phyloP scores from a whole-genome alignment of 2,888 invertebrate genomes.

The Ethmia dodecea region DNA sequence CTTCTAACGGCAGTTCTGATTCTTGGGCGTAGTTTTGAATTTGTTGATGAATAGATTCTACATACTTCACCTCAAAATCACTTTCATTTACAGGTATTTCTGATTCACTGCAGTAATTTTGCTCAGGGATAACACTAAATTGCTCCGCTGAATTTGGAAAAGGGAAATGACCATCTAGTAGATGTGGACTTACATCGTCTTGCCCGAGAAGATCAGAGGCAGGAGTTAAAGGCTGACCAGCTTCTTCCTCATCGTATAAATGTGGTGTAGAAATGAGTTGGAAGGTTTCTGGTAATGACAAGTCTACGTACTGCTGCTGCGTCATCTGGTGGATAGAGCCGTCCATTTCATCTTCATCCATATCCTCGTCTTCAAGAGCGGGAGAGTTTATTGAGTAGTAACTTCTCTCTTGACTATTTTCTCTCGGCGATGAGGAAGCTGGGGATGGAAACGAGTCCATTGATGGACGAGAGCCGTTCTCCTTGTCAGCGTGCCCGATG shows the following conservation, averaged over 20 bases:
- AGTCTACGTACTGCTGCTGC: conserved; percentile 77
- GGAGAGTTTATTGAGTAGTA: conserved; percentile 65
- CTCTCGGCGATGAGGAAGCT: conserved; percentile 68
- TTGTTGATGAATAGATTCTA: conserved; percentile 55
- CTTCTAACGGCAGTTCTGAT: conserved; percentile 39
- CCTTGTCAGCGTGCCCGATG: conserved; percentile 79
- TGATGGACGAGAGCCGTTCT: conserved; percentile 52
- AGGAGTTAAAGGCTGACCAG: conserved; percentile 71
- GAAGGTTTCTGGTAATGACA: conserved; percentile 79
- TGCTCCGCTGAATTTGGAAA: conserved; percentile 70
- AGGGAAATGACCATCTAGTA: conserved; percentile 70
- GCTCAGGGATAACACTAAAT: conserved; percentile 72
- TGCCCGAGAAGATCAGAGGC: conserved; percentile 65
- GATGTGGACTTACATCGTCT: conserved; percentile 67
- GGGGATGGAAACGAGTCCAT: conserved; percentile 73
- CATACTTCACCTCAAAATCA: conserved; percentile 69
- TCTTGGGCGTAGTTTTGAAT: conserved; percentile 40
- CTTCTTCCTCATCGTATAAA: conserved; percentile 80
- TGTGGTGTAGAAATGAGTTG: conserved; percentile 78
- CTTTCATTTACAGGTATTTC: conserved; percentile 56
- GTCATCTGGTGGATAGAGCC: conserved; percentile 65
- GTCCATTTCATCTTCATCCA: conserved; percentile 65
- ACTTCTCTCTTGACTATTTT: conserved; percentile 74
- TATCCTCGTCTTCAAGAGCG: conserved; percentile 61
- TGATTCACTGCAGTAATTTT: conserved; percentile 55